Base-by-base conservation (phyloP, 2,797 vertebrate species). In the Anabas testudineus region DNA sequence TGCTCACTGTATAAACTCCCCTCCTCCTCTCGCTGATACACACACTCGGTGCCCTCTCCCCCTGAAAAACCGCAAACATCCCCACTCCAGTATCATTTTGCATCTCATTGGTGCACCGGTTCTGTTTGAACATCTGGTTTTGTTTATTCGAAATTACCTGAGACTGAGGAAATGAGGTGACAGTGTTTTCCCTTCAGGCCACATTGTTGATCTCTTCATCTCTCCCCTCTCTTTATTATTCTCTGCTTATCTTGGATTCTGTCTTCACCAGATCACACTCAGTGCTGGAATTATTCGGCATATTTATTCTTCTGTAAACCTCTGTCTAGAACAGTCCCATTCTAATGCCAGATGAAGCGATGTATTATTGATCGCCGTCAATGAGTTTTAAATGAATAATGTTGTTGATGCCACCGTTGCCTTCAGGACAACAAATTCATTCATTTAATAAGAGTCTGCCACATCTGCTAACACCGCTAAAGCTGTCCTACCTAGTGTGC, bases 321-420 rank as follows among this genome's bases (percentile, higher is more conserved):
- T 60, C 74, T 55, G 43, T 67, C 71, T 66, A 70, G 42, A 74
- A 14, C 71, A 7, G 19, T 49, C 67, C 24, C 54, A 0, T 52
- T 42, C 34, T 10, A 49, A 47, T 61, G 3, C 60, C 49, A 6
- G 74, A 63, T 32, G 58, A 71, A 58, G 41, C 41, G 1, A 61
- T 86, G 74, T 67, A 80, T 76, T 86, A 91, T 91, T 75, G 84
- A 91, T 90, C 58, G 52, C 54, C 48, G 76, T 80, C 82, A 81
- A 71, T 60, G 54, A 65, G 37, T 81, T 80, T 54, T 75, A 84
- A 79, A 84, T 90, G 72, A 71, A 68, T 81, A 81, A 86, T 81
- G 81, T 78, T 81, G 78, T 60, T 45, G 48, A 67, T 77, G 88
- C 87, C 72, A 52, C 67, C 5, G 55, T 37, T 26, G 67, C 68